These are phyloP conservation scores for Melanocharis versteri DNA, from an alignment of 2,113 vertebrate species.

Conservation along the genomic window DNA sequence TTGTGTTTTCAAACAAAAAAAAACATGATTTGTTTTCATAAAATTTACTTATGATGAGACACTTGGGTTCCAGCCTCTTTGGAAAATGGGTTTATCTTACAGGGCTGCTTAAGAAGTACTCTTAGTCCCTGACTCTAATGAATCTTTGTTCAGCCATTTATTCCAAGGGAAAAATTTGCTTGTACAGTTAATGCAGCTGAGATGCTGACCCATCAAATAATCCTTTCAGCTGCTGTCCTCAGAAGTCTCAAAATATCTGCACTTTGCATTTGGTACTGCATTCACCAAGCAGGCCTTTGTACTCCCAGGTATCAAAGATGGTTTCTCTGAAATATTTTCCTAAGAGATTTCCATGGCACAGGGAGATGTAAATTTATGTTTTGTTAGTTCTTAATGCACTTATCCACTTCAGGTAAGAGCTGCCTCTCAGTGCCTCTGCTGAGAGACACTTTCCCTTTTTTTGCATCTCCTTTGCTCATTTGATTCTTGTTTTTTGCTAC, in stretches of 20 bases:
- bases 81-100: not conserved
- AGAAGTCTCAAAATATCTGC: not conserved
- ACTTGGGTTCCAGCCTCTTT: not conserved
- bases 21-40: not conserved
- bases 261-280: not conserved
- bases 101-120: not conserved
- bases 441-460: not conserved
- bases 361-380: not conserved
- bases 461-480: not conserved
- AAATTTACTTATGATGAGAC: not conserved
- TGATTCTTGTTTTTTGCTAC: not conserved
- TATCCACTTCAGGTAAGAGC: not conserved
- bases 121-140: not conserved
- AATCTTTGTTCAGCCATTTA: not conserved
- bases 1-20: not conserved
- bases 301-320: not conserved
- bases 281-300: not conserved
- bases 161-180: not conserved
- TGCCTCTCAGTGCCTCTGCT: not conserved
- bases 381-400: not conserved
- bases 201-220: not conserved
- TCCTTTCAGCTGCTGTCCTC: constrained; percentile 13
- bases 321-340: not conserved
- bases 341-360: not conserved
- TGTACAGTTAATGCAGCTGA: not conserved